Conservation (phyloP, 2,888 invertebrate genomes). For the Aphodius granarius region DNA sequence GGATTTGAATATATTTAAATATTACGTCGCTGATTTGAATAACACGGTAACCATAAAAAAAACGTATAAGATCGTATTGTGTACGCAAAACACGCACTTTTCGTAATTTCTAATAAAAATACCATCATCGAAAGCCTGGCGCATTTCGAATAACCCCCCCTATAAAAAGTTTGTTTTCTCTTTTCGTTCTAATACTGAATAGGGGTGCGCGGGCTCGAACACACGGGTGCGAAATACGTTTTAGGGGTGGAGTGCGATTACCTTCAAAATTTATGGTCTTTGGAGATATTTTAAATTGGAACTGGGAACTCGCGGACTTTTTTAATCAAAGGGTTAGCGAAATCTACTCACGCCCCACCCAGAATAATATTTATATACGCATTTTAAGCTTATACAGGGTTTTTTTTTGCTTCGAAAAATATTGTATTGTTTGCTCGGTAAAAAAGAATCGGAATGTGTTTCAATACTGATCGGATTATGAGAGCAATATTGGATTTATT, state of each 20-base stretch:
- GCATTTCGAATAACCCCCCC: background rate
- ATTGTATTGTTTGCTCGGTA: background rate
- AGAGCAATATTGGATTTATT: too few species aligned
- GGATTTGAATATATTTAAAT: background rate
- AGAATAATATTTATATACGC: background rate
- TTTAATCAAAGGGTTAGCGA: background rate
- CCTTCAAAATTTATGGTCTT: conserved; percentile 11
- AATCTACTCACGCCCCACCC: background rate
- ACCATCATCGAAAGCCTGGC: background rate
- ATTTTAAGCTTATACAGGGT: background rate
- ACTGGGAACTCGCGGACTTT: conserved; percentile 7
- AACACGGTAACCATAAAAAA: background rate
- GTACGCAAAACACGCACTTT: background rate
- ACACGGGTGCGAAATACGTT: background rate
- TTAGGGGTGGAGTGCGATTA: conserved; percentile 6
- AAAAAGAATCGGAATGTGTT: background rate
- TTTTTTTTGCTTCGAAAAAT: background rate
- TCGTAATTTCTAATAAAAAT: background rate
- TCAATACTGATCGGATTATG: background rate
- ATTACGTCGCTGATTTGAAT: background rate
- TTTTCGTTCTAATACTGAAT: background rate
- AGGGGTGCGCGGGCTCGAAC: background rate
- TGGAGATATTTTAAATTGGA: conserved; percentile 10
- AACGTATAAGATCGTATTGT: background rate
- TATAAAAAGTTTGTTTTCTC: background rate